Evolutionary conservation across 2,113 vertebrate genomes (phyloP), one percentile per base, ranked within the genome.

Genomic region (Neodontobutis hainanensis): DNA sequence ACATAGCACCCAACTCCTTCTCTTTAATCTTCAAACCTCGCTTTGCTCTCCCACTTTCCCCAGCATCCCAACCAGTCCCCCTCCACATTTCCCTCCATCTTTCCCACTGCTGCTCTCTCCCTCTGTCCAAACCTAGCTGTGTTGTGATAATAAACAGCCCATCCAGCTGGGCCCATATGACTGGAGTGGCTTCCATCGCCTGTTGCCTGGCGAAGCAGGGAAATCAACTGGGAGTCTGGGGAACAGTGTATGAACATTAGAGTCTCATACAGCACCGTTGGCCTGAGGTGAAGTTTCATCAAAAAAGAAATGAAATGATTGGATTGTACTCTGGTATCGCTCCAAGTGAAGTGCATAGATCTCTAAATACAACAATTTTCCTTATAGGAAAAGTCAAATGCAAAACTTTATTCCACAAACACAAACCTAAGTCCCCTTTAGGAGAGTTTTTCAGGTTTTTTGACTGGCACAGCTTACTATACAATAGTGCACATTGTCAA

Each of bases 111-210:
- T 81, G 82, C 84, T 83, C 83, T 83, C 80, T 80, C 82, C 78
- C 85, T 62, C 65, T 78, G 85, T 81, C 89, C 82, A 68, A 87
- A 68, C 64, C 75, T 19, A 57, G 77, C 72, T 82, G 75, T 87
- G 46, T 57, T 74, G 81, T 74, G 83, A 91, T 89, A 91, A 91
- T 85, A 87, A 88, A 86, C 74, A 64, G 72, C 74, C 81, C 67
- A 58, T 88, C 86, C 86, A 87, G 35, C 88, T 85, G 79, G 67
- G 16, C 0, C 70, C 69, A 85, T 82, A 82, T 79, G 83, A 67
- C 77, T 80, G 74, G 27, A 69, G 79, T 84, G 61, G 51, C 77
- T 83, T 87, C 87, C 70, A 61, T 90, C 77, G 85, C 89, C 85
- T 87, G 84, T 92, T 90, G 64, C 87, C 48, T 60, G 82, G 88